Conservation (phyloP, 1,140 invertebrate genomes). For the Stenopsyche tienmushanensis region DNA sequence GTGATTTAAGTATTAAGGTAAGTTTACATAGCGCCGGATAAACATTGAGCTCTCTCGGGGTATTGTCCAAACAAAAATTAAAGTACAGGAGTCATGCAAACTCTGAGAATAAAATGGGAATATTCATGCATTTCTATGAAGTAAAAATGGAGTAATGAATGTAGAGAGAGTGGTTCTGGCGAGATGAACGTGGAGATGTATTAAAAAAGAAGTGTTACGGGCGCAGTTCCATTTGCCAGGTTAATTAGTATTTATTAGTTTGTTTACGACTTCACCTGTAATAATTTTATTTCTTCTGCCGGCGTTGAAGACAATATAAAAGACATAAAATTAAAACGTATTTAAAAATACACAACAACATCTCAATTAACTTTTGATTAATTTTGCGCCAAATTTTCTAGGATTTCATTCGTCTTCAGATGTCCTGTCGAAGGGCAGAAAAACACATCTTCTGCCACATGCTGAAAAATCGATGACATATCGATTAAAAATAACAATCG, state of each 20-base stretch:
- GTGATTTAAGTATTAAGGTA: no score
- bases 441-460: no score
- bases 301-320: constrained; percentile 24
- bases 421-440: no score
- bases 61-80: no score
- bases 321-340: constrained; percentile 24
- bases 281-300: constrained; percentile 20
- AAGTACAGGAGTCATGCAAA: no score
- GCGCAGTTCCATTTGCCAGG: constrained; percentile 29
- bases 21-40: no score
- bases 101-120: neutral
- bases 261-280: constrained; percentile 30
- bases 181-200: constrained; percentile 17
- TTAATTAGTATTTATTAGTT: constrained; percentile 36
- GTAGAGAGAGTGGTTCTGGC: neutral
- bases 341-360: neutral
- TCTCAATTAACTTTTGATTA: no score
- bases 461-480: no score
- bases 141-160: neutral
- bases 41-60: no score
- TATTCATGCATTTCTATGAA: neutral
- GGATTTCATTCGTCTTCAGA: no score
- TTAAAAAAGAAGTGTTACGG: constrained; percentile 25
- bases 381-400: no score
- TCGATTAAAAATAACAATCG: no score